Evolutionary conservation across 2,888 invertebrate genomes (phyloP).

Genomic region (Furcula furcula): DNA sequence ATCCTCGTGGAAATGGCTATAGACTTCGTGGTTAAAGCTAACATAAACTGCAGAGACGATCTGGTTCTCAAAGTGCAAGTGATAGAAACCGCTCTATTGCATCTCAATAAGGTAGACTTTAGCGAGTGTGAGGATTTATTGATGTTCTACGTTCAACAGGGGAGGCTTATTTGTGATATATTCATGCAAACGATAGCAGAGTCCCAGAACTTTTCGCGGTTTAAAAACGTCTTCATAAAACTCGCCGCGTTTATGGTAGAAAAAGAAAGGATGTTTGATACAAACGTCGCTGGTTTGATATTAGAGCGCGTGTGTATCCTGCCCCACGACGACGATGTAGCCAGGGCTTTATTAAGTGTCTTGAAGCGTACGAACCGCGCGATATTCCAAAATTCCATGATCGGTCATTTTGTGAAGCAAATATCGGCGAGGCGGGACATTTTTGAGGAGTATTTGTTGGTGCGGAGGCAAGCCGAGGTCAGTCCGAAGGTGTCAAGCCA

Average conservation of each 20-base stretch:
- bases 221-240: constrained; percentile 54
- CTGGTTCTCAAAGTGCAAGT: constrained; percentile 24
- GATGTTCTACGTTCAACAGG: constrained; percentile 13
- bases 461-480: constrained; percentile 14
- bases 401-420: constrained; percentile 44
- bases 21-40: constrained; percentile 36
- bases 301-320: constrained; percentile 61
- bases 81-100: constrained; percentile 45
- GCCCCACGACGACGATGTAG: constrained; percentile 45
- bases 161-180: constrained; percentile 43
- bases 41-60: constrained; percentile 23
- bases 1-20: constrained; percentile 53
- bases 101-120: constrained; percentile 48
- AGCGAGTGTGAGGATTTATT: constrained; percentile 42
- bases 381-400: constrained; percentile 45
- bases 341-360: constrained; percentile 43
- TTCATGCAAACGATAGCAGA: constrained; percentile 51
- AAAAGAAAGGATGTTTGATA: constrained; percentile 33
- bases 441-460: constrained; percentile 29
- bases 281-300: constrained; percentile 42
- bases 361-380: constrained; percentile 42
- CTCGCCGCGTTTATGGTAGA: constrained; percentile 47
- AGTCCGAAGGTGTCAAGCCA: background rate
- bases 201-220: constrained; percentile 65
- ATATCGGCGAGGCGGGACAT: constrained; percentile 32